These are phyloP conservation scores for Tapirus terrestris DNA, from an alignment of 2,113 vertebrate genomes.

Conservation along the genomic window DNA sequence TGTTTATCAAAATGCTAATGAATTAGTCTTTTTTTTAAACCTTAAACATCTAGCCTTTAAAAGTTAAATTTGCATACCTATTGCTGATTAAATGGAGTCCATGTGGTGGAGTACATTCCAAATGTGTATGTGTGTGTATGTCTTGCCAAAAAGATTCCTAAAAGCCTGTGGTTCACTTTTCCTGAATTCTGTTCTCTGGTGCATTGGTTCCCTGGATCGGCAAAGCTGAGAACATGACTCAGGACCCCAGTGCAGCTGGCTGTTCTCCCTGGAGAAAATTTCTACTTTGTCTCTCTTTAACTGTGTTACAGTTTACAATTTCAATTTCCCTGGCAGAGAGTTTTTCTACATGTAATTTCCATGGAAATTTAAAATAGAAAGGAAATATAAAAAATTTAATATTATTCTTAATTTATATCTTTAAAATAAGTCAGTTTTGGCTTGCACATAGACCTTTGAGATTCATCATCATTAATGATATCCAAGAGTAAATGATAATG, in stretches of 20 bases:
- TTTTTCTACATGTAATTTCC: not conserved
- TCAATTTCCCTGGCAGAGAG: not conserved
- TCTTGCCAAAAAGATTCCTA: not conserved
- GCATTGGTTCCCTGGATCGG: too few species aligned
- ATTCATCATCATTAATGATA: not conserved
- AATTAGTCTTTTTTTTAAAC: not conserved
- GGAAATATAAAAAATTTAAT: not conserved
- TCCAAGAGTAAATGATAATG: not conserved
- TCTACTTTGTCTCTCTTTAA: not conserved
- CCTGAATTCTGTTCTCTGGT: not conserved
- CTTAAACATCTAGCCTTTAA: not conserved
- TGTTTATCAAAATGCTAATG: not conserved
- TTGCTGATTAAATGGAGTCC: not conserved
- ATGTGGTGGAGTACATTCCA: not conserved
- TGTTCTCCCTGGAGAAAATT: not conserved
- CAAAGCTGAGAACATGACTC: not conserved
- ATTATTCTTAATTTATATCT: not conserved
- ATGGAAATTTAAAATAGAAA: not conserved
- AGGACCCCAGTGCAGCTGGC: not conserved
- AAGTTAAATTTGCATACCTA: not conserved
- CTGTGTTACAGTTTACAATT: not conserved
- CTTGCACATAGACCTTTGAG: not conserved
- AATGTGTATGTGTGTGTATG: too few species aligned
- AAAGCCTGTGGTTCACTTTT: not conserved
- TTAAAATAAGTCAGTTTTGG: not conserved